phyloP scores from a whole-genome alignment of 2,797 vertebrate genomes.

The Lateolabrax maculatus region DNA sequence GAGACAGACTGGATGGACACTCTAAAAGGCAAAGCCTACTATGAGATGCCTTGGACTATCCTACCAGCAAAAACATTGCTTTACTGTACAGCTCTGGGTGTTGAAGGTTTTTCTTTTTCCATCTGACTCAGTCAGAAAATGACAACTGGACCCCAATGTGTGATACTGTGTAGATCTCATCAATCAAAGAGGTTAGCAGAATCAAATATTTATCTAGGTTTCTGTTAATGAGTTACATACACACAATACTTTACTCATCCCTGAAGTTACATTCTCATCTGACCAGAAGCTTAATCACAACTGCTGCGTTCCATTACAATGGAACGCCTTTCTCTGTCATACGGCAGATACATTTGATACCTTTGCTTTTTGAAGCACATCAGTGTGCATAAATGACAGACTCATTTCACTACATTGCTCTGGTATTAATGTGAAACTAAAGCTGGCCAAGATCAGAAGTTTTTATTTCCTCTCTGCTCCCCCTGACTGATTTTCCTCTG shows the following conservation, averaged over 20 bases:
- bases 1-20: constrained; percentile 85
- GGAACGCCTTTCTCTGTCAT: background rate
- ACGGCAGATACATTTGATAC: background rate
- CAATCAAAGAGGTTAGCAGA: background rate
- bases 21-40: constrained; percentile 78
- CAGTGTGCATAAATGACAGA: background rate
- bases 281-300: too few species aligned
- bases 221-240: background rate
- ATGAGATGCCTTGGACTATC: constrained; percentile 55
- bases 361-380: background rate
- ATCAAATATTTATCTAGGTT: background rate
- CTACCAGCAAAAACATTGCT: constrained; percentile 47
- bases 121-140: background rate
- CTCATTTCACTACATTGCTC: background rate
- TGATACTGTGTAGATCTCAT: background rate
- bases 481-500: background rate
- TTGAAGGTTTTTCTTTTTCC: background rate
- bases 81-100: constrained; percentile 60
- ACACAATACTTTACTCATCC: background rate
- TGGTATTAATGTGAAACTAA: constrained; percentile 19
- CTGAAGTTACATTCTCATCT: background rate
- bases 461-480: constrained; percentile 22
- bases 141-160: background rate
- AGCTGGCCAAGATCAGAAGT: constrained; percentile 1
- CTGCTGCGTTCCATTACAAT: background rate